Base-by-base conservation (phyloP, 2,797 vertebrate genomes). In the Podarcis siculus region DNA sequence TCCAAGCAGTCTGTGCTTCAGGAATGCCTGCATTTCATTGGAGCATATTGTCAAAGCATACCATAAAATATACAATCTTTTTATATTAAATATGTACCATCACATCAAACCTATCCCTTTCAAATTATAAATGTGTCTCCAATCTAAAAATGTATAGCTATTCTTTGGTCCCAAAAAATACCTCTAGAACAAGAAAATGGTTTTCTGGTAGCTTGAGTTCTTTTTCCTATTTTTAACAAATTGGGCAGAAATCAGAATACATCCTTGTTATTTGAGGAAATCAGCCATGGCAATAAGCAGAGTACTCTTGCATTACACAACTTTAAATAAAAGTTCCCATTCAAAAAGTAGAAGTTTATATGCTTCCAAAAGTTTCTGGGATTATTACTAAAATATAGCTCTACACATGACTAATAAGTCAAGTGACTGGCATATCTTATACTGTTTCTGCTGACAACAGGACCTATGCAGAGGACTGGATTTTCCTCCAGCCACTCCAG, bases 161-260 rank as follows among this genome's bases (percentile, higher is more conserved):
- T 79, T 94, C 85, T 94, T 95, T 95, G 94, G 92, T 92, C 80
- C 76, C 25, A 61, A 89, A 61, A 64, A 64, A 90, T 85, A 39
- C 49, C 49, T 15, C 49, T 49, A 23, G 64, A 45, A 79, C 9
- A 27, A 72, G 78, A 77, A 0, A 0, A 58, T 8, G 4, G 0
- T 0, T 32, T 35, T 78, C 69, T 69, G 27, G 9, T 76, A 0
- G 0, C 10, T 42, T 49, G 30, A 5, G 8, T 3, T 55, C 15
- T 32, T 72, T 72, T n/a, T 64, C 61, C 23, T 64, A 8, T 66
- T 49, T 69, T 42, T n/a, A 45, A 30, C 69, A 15, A 55, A 58
- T 3, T 7, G 77, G 64, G 17, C 84, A 87, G 61, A 2, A 30
- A 67, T 32, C 32, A 71, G 37, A 8, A 83, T 1, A 55, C 0